Evolutionary conservation across 1,140 invertebrate genomes (phyloP).

Genomic region (Triops cancriformis): DNA sequence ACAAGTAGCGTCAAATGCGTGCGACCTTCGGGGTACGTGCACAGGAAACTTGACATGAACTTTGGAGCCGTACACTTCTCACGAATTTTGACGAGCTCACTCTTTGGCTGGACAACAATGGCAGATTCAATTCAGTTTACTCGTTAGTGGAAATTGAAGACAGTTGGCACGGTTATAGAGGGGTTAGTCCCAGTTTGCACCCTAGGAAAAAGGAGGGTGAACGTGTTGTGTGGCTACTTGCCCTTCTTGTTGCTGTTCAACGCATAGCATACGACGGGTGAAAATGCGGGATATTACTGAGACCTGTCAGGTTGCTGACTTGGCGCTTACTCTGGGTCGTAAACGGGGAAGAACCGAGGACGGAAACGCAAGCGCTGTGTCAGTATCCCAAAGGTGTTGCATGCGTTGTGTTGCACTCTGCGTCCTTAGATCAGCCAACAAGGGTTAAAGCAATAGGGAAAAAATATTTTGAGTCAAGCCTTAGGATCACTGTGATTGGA

Average conservation of each 20-base stretch:
- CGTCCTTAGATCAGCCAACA: background rate
- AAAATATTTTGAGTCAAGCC: background rate
- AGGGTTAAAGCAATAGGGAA: background rate
- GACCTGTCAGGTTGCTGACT: background rate
- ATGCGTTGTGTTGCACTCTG: background rate
- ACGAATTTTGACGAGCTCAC: too few species aligned
- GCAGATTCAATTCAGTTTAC: too few species aligned
- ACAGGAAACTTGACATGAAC: too few species aligned
- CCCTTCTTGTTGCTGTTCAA: background rate
- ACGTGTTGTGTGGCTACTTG: background rate
- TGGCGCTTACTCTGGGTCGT: background rate
- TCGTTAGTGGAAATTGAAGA: too few species aligned
- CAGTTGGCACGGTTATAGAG: too few species aligned
- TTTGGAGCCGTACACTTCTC: too few species aligned
- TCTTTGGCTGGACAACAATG: too few species aligned
- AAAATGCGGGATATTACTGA: background rate
- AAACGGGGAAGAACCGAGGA: background rate
- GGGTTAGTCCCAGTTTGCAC: background rate
- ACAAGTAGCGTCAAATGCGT: background rate
- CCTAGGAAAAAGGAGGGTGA: background rate
- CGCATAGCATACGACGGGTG: background rate
- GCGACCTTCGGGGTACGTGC: too few species aligned
- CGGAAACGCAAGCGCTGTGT: background rate
- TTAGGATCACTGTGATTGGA: too few species aligned
- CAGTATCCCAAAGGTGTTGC: background rate